A percentile compares a stretch with the other conserved stretches of the same genome.
Evolutionary conservation across 2,797 vertebrate species (phyloP).

Genomic region (Diplodus sargus): DNA sequence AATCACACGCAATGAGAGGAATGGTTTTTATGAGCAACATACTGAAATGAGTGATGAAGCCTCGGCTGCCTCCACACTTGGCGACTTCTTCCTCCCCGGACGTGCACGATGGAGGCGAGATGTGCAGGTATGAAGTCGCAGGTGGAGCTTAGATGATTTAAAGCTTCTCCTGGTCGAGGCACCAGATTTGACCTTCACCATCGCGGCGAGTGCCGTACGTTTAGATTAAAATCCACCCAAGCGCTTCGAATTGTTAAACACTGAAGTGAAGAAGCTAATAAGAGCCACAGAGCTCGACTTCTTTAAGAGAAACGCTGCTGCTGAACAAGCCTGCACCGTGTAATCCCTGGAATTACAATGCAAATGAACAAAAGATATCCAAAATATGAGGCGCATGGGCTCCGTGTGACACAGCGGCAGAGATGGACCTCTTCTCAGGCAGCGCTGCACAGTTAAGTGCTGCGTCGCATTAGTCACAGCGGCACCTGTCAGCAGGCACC

Average conservation of each 20-base stretch:
- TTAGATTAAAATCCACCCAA: background rate
- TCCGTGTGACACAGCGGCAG: conserved; percentile 17
- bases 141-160: background rate
- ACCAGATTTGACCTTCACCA: conserved; percentile 19
- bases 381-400: background rate
- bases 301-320: conserved; percentile 27
- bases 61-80: background rate
- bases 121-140: background rate
- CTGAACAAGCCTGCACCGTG: conserved; percentile 2
- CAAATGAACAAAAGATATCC: conserved; percentile 37
- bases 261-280: conserved; percentile 2
- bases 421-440: conserved; percentile 28
- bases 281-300: background rate
- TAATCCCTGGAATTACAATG: conserved; percentile 40
- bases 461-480: conserved; percentile 42
- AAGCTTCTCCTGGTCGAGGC: too few species aligned
- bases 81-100: background rate
- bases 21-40: background rate
- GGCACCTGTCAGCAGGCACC: conserved; percentile 35
- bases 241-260: conserved; percentile 11
- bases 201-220: background rate
- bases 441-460: conserved; percentile 33
- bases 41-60: conserved; percentile 3
- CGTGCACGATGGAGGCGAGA: background rate
- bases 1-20: conserved; percentile 19